These are phyloP conservation scores for Spilogale gracilis DNA, from an alignment of 2,113 vertebrate species.

Conservation along the genomic window DNA sequence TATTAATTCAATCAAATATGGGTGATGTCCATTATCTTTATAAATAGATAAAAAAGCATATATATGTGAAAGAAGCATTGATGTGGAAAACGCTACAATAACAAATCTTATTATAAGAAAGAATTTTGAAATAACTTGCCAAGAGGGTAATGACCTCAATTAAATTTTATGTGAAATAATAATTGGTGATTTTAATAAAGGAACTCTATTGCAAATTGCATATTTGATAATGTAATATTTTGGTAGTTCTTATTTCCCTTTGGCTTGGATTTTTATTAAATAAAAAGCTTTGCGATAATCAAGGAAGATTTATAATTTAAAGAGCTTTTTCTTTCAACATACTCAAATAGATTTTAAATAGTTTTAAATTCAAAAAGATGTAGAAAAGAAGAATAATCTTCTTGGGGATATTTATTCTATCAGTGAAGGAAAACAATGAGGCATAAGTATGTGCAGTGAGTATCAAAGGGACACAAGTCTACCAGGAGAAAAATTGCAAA, in stretches of 20 bases:
- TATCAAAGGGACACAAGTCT: background rate
- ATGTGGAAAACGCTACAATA: constrained; percentile 87
- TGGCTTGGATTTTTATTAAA: constrained; percentile 85
- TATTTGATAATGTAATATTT: constrained; percentile 85
- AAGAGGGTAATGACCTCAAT: constrained; percentile 89
- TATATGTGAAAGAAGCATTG: constrained; percentile 82
- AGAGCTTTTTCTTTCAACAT: constrained; percentile 59
- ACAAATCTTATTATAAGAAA: constrained; percentile 86
- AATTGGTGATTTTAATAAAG: constrained; percentile 90
- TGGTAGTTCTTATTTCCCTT: constrained; percentile 83
- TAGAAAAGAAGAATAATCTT: background rate
- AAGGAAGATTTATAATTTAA: constrained; percentile 80
- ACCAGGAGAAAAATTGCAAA: constrained; percentile 27
- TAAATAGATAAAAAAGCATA: constrained; percentile 83
- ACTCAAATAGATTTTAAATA: constrained; percentile 68
- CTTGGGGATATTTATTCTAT: constrained; percentile 31
- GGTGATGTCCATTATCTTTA: constrained; percentile 84
- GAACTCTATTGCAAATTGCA: constrained; percentile 84
- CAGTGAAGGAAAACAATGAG: background rate
- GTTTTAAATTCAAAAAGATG: constrained; percentile 53
- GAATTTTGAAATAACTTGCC: constrained; percentile 87
- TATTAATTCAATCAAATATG: constrained; percentile 82
- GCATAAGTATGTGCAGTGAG: background rate
- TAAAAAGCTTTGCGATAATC: constrained; percentile 85
- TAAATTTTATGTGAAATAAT: constrained; percentile 89